Percentiles rank a stretch among this genome's conserved stretches.
Evolutionary conservation across 2,797 vertebrate species (phyloP).

Genomic region (Artibeus jamaicensis): DNA sequence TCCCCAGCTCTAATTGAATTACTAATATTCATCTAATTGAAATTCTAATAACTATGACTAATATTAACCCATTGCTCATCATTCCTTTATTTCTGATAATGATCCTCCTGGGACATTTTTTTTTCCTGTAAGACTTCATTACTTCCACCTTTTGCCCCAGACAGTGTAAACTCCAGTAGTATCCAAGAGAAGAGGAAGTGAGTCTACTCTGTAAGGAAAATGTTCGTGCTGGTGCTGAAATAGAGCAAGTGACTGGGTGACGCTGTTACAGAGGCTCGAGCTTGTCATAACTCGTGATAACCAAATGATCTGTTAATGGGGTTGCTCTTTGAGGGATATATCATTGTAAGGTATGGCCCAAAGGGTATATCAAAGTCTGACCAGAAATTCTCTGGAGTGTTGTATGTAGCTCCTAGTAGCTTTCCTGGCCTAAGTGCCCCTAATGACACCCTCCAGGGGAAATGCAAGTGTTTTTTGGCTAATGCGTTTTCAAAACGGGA

Average conservation of each 20-base stretch:
- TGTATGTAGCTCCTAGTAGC: constrained; percentile 34
- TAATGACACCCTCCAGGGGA: constrained; percentile 27
- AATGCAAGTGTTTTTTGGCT: constrained; percentile 18
- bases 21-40: neutral
- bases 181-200: neutral
- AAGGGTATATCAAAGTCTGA: neutral
- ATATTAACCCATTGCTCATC: neutral
- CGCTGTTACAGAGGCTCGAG: neutral
- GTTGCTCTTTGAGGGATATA: neutral
- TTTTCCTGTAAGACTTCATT: neutral
- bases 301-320: constrained; percentile 35
- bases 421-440: constrained; percentile 30
- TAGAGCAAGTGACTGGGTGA: neutral
- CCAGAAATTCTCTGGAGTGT: neutral
- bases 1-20: neutral
- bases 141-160: constrained; percentile 16
- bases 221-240: neutral
- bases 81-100: constrained; percentile 28
- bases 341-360: neutral
- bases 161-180: constrained; percentile 43
- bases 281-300: constrained; percentile 33
- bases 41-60: neutral
- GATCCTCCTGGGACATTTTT: neutral
- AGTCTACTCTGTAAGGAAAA: neutral
- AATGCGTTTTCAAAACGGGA: constrained; percentile 36